Evolutionary conservation across 1,140 invertebrate genomes (phyloP), one percentile per base, ranked within the genome.

Genomic region (Dermatophagoides farinae): DNA sequence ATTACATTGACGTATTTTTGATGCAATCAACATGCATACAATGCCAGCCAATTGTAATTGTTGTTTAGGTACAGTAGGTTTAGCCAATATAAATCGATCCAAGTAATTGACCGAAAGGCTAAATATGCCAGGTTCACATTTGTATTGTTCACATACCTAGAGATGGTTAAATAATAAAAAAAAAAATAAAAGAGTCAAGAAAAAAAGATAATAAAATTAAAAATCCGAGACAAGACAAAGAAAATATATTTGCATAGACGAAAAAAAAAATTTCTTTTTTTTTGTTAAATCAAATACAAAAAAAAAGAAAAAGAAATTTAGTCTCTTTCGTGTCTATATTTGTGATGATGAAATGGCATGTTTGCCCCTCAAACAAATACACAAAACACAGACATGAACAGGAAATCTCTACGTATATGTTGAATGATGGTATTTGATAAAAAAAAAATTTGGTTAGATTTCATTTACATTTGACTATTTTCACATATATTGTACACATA

Each of bases 61-160:
- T 57, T 77, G 81, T 72, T 86, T 86, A 63, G 79, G 77, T 18
- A 81, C 79, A 43, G 69, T 64, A 68, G 82, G 82, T 46, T 80
- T 79, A 65, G 80, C 83, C 18, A 60, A 18, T 65, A 96, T 75
- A 76, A 92, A 91, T 69, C 90, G 79, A 75, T 96, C 88, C 76
- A 96, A 73, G 73, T 88, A 91, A 70, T 88, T 90, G 71, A 91
- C 82, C 23, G 89, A 84, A 67, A 93, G 73, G 6, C 84, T 79
- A 70, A 92, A 92, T 20, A 95, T 87, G 69, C 89, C 86, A 66
- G 90, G 86, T 72, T 90, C 85, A 66, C 86, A 87, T 63, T 81
- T 81, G 67, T 88, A 83, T 68, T 90, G 87, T 70, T 89, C 86
- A 73, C 87, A 92, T 61, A 95, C 86, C 89, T 91, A 77, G 23